Evolutionary conservation across 1,140 invertebrate species (phyloP).

Genomic region (Ylistrum balloti): DNA sequence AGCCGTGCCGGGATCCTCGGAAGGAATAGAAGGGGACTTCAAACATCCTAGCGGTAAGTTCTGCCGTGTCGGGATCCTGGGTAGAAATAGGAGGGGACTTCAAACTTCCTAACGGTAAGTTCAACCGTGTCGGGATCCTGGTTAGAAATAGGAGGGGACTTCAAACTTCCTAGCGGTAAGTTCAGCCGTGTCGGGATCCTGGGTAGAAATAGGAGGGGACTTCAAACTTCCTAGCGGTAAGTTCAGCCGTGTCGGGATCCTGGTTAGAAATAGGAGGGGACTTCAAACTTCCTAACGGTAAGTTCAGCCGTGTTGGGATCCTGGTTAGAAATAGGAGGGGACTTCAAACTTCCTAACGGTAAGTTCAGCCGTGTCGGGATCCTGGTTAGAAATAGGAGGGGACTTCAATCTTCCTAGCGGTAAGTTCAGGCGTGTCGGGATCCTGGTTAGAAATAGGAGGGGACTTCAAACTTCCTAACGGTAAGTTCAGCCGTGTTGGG

Average conservation of each 20-base stretch:
- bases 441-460: not conserved
- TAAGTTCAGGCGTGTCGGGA: not conserved
- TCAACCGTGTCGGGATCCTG: not conserved
- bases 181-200: not conserved
- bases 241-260: not conserved
- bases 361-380: not conserved
- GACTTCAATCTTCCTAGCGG: not conserved
- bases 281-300: not conserved
- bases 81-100: not conserved
- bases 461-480: not conserved
- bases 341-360: not conserved
- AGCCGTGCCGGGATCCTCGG: not conserved
- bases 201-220: not conserved
- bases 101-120: not conserved
- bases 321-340: not conserved
- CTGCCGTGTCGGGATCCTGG: not conserved
- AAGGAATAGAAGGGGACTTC: not conserved
- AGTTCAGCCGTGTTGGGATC: not conserved
- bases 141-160: not conserved
- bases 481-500: not conserved
- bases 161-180: not conserved
- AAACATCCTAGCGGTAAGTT: not conserved
- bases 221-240: not conserved
- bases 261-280: not conserved
- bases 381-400: not conserved